A percentile compares a stretch with the other conserved stretches of the same genome.
phyloP scores from a whole-genome alignment of 2,888 invertebrate species.

The Tinea pellionella region DNA sequence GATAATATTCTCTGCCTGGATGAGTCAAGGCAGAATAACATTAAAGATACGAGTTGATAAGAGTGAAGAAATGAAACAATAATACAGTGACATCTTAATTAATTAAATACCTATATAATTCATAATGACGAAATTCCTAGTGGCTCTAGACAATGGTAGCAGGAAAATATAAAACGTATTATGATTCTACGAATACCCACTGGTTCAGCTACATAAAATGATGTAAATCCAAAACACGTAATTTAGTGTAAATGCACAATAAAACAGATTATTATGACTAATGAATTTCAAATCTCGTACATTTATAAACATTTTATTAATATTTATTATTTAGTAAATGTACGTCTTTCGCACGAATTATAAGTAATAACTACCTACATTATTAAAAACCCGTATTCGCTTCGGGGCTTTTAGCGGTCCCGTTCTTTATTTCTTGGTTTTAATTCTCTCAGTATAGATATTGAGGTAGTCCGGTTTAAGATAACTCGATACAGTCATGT shows the following conservation, averaged over 20 bases:
- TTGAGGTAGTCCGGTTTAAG: constrained; percentile 55
- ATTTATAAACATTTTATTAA: too few species aligned
- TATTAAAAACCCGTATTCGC: neutral
- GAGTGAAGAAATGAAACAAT: constrained; percentile 5
- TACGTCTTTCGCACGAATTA: neutral
- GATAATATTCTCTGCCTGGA: constrained; percentile 22
- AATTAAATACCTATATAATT: neutral
- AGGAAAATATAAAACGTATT: neutral
- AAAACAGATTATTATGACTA: neutral
- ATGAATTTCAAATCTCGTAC: too few species aligned
- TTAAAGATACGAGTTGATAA: constrained; percentile 5
- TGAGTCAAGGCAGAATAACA: neutral
- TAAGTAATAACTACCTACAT: neutral
- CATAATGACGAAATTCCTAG: neutral
- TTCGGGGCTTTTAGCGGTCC: neutral
- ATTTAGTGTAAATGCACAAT: neutral
- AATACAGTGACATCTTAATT: neutral
- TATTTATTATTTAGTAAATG: too few species aligned
- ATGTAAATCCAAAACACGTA: neutral
- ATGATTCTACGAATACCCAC: neutral
- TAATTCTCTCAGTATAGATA: neutral
- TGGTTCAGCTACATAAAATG: neutral
- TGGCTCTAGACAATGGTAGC: neutral
- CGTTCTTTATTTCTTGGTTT: constrained; percentile 4
- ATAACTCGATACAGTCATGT: constrained; percentile 35